Evolutionary conservation across 2,888 invertebrate species (phyloP).

Genomic region (Hyposoter didymator): DNA sequence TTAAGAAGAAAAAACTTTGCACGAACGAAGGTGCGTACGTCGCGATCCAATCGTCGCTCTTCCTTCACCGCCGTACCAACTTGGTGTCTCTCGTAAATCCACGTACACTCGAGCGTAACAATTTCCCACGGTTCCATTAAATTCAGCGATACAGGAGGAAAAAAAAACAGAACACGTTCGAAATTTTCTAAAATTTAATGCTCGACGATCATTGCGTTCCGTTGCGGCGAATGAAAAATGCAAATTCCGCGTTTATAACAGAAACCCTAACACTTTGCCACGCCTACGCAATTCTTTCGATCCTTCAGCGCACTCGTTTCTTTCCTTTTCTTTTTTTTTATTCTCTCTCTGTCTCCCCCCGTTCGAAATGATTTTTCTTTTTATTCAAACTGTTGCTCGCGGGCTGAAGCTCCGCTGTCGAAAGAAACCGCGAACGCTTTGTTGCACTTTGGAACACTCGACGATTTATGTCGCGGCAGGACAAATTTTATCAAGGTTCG

Average conservation of each 20-base stretch:
- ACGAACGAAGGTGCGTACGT: constrained; percentile 41
- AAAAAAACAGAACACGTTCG: background rate
- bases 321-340: constrained; percentile 7
- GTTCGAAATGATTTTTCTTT: constrained; percentile 6
- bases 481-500: constrained; percentile 84
- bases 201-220: background rate
- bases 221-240: background rate
- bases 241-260: constrained; percentile 4
- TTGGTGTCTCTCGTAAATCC: constrained; percentile 30
- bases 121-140: constrained; percentile 69
- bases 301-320: constrained; percentile 13
- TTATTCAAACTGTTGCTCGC: background rate
- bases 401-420: constrained; percentile 27
- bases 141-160: background rate
- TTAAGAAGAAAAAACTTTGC: constrained; percentile 24
- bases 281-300: constrained; percentile 43
- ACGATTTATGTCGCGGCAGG: constrained; percentile 83
- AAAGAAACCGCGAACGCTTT: constrained; percentile 68
- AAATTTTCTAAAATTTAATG: background rate
- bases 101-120: constrained; percentile 56
- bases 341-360: constrained; percentile 23
- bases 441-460: constrained; percentile 75
- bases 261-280: constrained; percentile 1
- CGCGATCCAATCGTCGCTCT: constrained; percentile 26
- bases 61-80: constrained; percentile 12